Evolutionary conservation across 2,113 vertebrate genomes (phyloP).

Genomic region (Cisticola juncidis): DNA sequence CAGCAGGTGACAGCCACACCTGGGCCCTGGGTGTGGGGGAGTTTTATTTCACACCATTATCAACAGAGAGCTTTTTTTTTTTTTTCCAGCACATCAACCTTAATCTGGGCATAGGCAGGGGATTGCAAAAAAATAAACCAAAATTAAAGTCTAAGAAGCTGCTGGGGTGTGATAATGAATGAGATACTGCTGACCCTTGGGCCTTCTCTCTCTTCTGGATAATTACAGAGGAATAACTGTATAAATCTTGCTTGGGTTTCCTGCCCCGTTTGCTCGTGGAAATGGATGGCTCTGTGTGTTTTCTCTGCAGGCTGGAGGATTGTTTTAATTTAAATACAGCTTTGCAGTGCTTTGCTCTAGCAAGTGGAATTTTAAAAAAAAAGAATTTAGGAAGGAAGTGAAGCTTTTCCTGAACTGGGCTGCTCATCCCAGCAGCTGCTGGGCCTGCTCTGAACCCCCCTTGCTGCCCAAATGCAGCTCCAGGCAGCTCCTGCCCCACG

Average conservation of each 20-base stretch:
- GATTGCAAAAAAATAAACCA: neutral
- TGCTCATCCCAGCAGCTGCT: neutral
- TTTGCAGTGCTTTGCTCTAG: neutral
- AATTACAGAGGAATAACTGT: constrained; percentile 63
- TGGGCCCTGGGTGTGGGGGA: neutral
- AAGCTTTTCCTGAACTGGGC: neutral
- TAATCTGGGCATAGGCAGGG: neutral
- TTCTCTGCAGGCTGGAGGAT: constrained; percentile 11
- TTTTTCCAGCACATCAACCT: neutral
- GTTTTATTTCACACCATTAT: neutral
- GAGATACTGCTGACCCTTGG: constrained; percentile 23
- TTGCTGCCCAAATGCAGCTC: neutral
- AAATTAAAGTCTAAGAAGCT: neutral
- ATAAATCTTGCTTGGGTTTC: constrained; percentile 46
- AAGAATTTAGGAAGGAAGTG: neutral
- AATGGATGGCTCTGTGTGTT: constrained; percentile 40
- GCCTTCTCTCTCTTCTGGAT: constrained; percentile 38
- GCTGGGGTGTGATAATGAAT: constrained; percentile 14
- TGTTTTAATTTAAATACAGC: constrained; percentile 47
- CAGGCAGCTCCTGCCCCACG: neutral
- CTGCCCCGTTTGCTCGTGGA: neutral
- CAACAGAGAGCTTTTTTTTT: neutral
- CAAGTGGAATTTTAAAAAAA: neutral
- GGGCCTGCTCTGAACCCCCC: neutral
- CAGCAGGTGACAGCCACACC: neutral